Base-by-base conservation (phyloP, 1,140 invertebrate species). In the Zaprionus nigranus region DNA sequence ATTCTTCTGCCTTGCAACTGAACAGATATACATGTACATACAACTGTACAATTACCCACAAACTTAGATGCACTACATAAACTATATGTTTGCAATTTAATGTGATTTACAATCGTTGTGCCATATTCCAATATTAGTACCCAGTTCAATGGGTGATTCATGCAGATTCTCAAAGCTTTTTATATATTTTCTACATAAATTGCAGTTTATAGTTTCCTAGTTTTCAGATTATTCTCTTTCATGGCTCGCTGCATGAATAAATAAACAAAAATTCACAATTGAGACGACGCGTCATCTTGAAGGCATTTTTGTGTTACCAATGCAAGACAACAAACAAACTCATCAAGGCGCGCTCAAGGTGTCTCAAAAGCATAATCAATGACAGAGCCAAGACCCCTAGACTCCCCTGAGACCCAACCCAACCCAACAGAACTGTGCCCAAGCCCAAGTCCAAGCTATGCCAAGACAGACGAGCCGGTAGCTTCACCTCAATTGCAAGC, bases 301-400 rank as follows among this genome's bases (percentile, higher is more conserved):
- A 43, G 40, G 40, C 40, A 46, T 46, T 46, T 46, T 46, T 46
- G n/a, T 46, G 40, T 46, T 46, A 46, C 40, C 40, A 46, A 46
- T 46, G 46, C 20, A 22, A 51, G 46, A 51, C 46, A 51, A 51
- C 46, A 51, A 51, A 51, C 46, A 51, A 5, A 51, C 46, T 51
- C 46, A 51, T 51, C 46, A 51, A 51, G 46, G 46, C 46, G 46
- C 46, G 46, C 46, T 51, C 46, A 51, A 51, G 46, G 46, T 51
- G 46, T 51, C 46, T 51, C 46, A 51, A 51, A 51, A 51, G 46
- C 46, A 51, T 51, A 51, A 51, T 51, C 46, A 51, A 51, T 51
- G 46, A 51, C 46, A 51, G 20, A 22, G 46, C 46, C 46, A 51
- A 51, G 46, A 51, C 20, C 46, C 20, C 40, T 7, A 9, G n/a